phyloP scores from a whole-genome alignment of 2,797 vertebrate species.

The Megaceryle alcyon region DNA sequence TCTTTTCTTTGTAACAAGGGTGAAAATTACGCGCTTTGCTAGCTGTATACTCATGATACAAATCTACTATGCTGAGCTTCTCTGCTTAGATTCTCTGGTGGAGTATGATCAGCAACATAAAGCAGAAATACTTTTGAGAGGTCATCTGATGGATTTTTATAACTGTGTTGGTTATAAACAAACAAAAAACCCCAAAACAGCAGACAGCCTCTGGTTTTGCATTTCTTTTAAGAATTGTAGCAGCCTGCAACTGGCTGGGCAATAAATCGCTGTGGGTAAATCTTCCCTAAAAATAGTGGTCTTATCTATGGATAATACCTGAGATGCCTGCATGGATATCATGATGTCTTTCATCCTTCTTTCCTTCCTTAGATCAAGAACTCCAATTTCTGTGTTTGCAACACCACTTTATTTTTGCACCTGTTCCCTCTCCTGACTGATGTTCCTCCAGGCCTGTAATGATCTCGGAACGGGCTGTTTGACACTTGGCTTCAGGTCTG shows the following conservation, averaged over 20 bases:
- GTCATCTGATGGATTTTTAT: not conserved
- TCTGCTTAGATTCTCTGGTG: not conserved
- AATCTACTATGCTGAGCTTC: not conserved
- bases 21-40: not conserved
- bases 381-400: not conserved
- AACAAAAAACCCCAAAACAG: not conserved
- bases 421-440: not conserved
- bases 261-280: not conserved
- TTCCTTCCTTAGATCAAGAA: not conserved
- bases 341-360: not conserved
- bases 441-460: not conserved
- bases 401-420: not conserved
- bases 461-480: not conserved
- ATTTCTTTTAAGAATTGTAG: not conserved
- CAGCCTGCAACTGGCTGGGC: not conserved
- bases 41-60: not conserved
- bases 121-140: not conserved
- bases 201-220: not conserved
- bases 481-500: not conserved
- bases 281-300: not conserved
- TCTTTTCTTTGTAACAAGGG: not conserved
- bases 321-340: not conserved
- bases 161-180: not conserved
- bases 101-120: not conserved
- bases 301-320: not conserved